Evolutionary conservation across 2,888 invertebrate genomes (phyloP), one percentile per base, ranked within the genome.

Genomic region (Plutella xylostella): DNA sequence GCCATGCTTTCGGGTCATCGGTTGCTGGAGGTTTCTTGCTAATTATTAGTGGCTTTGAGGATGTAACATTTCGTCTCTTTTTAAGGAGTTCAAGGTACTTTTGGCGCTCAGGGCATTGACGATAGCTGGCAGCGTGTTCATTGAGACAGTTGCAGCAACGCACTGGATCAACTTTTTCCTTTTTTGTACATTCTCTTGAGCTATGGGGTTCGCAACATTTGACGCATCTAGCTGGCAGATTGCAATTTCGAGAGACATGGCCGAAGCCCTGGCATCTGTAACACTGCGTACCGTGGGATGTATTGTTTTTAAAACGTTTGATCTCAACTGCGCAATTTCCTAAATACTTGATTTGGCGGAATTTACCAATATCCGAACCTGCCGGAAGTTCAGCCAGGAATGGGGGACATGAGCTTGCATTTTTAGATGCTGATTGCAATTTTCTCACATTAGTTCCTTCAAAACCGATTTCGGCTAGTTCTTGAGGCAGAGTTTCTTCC

Each of bases 371-470:
- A 15, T 51, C 48, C 1, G 45, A 60, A 54, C 60, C 63, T 55
- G 57, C 59, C 59, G 28, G 17, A 62, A 60, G 61, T 62, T 59
- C 59, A 63, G 45, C 31, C 3, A 48, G 21, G 5, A 45, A 42
- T 3, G 37, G 41, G 2, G 43, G 65, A 62, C 61, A 60, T 57
- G 56, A 64, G 69, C 70, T 71, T 72, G 67, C 20, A 9, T 17
- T 12, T 3, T 17, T n/a, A 18, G 2, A n/a, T 5, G 19, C 5
- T 37, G 3, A 6, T n/a, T 37, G 17, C 19, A 37, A 17, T 19
- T 4, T 19, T 18, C 5, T 37, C 4, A 37, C 35, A 18, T 3
- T 3, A 18, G 12, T 12, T 4, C 19, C 18, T 12, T n/a, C 12
- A 19, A 37, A 37, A 1, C 35, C 35, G 19, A 37, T 17, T 2